A percentile compares a stretch with the other conserved stretches of the same genome.
These are phyloP conservation scores for Astyanax mexicanus DNA, from an alignment of 2,797 vertebrate genomes.

Conservation along the genomic window DNA sequence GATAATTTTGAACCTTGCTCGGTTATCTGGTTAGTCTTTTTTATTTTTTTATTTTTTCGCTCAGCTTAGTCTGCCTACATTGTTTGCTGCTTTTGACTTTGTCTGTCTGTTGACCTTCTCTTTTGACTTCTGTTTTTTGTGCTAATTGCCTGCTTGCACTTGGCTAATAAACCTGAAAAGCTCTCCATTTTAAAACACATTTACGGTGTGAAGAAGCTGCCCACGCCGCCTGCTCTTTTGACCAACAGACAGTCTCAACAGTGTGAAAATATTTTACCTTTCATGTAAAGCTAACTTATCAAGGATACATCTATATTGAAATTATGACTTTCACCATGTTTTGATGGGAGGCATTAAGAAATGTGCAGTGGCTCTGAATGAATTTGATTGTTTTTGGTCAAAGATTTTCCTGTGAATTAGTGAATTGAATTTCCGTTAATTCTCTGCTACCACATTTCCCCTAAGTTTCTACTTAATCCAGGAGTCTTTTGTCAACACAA, in stretches of 20 bases:
- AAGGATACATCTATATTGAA: slow-evolving; percentile 7
- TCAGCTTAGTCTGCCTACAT: no score
- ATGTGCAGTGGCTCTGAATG: background rate
- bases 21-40: no score
- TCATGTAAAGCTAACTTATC: background rate
- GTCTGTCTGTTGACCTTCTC: no score
- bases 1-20: no score
- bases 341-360: background rate
- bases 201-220: no score
- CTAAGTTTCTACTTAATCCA: background rate
- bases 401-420: background rate
- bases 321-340: background rate
- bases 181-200: no score
- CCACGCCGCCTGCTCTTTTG: background rate
- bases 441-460: background rate
- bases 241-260: background rate
- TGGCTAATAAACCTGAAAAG: no score
- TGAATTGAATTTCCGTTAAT: background rate
- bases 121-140: no score
- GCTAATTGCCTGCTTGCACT: no score
- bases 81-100: no score
- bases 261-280: background rate
- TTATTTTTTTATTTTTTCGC: no score
- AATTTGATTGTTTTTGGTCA: slow-evolving; percentile 1
- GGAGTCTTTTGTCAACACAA: slow-evolving; percentile 15